Base-by-base conservation (phyloP, 2,888 invertebrate genomes). In the Lomographa bimaculata region DNA sequence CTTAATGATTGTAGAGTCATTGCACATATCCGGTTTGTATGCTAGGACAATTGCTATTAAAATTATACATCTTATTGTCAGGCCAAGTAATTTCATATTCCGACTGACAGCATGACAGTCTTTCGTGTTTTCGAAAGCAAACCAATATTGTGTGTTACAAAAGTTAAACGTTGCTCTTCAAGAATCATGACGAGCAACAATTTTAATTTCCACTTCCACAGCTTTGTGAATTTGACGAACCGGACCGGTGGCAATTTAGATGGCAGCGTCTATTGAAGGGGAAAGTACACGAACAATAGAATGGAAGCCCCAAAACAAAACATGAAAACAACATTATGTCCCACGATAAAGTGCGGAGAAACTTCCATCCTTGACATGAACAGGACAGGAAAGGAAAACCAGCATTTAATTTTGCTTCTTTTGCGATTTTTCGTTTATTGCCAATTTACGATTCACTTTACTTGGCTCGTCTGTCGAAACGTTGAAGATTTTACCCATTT, bases 281-380 rank as follows among this genome's bases (percentile, higher is more conserved):
- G 82, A 83, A 83, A 83, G 83, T 79, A 63, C 68, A 70, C 59
- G 55, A 54, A 78, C 76, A 77, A 80, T 72, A 57, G 64, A 63
- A 64, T 57, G 61, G 59, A 64, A 63, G 60, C 64, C 51, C 54
- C 56, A 55, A 61, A 64, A 63, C 59, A 58, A 59, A 61, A 71
- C 63, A 69, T 51, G 62, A 70, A 69, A 64, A 60, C 44, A 54
- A 59, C 52, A 63, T 70, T 71, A 60, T 57, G 45, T 53, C 53
- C 52, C 51, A 57, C 44, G 53, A 56, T 46, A 51, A 58, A 40
- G 42, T 47, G 40, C 46, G 47, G 57, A 46, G 59, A 63, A 62
- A 64, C 54, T 42, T 37, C 19, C 44, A 58, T 61, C 62, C 57
- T 66, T 67, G 58, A 62, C 53, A 60, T 42, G 51, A 46, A 40